phyloP scores from a whole-genome alignment of 1,140 invertebrate genomes.

The Drosophila ogumai region DNA sequence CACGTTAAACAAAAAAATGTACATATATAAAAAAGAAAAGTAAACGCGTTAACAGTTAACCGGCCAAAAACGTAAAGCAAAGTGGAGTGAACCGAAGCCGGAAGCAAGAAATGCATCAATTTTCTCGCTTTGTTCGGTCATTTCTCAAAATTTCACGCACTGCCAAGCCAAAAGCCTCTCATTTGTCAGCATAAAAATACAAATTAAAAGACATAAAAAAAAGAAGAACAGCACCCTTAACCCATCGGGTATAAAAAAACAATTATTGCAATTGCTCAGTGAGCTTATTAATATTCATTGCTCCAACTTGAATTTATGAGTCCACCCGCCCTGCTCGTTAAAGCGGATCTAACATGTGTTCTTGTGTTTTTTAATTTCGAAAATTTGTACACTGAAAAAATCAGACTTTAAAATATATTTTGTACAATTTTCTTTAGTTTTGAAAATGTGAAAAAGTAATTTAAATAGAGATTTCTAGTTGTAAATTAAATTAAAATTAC shows the following conservation, averaged over 20 bases:
- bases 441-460: neutral
- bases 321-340: constrained; percentile 51
- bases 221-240: neutral
- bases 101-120: constrained; percentile 55
- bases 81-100: constrained; percentile 62
- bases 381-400: constrained; percentile 24
- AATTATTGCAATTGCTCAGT: constrained; percentile 74
- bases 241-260: constrained; percentile 24
- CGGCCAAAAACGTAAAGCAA: constrained; percentile 57
- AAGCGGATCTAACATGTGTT: constrained; percentile 72
- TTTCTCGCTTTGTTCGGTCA: constrained; percentile 58
- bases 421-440: neutral
- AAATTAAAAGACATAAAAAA: neutral
- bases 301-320: constrained; percentile 72
- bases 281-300: constrained; percentile 79
- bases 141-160: constrained; percentile 67
- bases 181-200: constrained; percentile 59
- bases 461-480: accelerated
- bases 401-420: neutral
- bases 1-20: constrained; percentile 38
- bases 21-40: constrained; percentile 17
- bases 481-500: neutral
- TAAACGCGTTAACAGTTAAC: constrained; percentile 74
- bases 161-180: constrained; percentile 48
- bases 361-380: constrained; percentile 46